Evolutionary conservation across 2,888 invertebrate genomes (phyloP), one percentile per base, ranked within the genome.

Genomic region (Diarsia mendica): DNA sequence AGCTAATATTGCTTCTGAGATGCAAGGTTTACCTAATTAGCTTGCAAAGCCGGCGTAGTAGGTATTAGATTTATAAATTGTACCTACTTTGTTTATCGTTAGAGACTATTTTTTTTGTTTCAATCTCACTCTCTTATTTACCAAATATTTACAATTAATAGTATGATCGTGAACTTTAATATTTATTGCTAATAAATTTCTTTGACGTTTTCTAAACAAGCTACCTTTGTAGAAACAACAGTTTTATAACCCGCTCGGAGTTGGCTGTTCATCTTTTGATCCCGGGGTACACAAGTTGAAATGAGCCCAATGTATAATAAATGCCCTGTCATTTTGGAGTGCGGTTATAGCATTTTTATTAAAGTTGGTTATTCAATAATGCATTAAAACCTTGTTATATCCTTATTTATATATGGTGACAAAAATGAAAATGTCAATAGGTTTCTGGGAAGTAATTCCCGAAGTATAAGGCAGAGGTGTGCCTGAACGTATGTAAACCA

Each of bases 191-290:
- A 28, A 18, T 58, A 0, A 3, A 69, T 66, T 66, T 68, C n/a
- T 79, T 44, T 18, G 44, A 64, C 33, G 48, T 20, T 53, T 46
- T 33, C 5, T 0, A 3, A 71, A 71, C 61, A 53, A 60, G 13
- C 33, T 39, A 46, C 49, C 33, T 70, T 61, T 77, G 9, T 28
- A n/a, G 18, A 75, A 44, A 23, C 23, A 72, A 64, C 67, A 53
- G 51, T 75, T 66, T 65, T 68, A 64, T 53, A 48, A 28, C 48
- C 39, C 15, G n/a, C 49, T 23, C 28, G 15, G 23, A 72, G 44
- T 67, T 72, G 55, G 55, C 51, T 44, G 58, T 49, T 66, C 55
- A 77, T 73, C 51, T 65, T 69, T 74, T 73, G 64, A 67, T 77
- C 63, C 44, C 63, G 13, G 33, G 58, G n/a, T 66, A 63, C 44